Evolutionary conservation across 2,888 invertebrate species (phyloP), one percentile per base, ranked within the genome.

Genomic region (Aporophyla lueneburgensis): DNA sequence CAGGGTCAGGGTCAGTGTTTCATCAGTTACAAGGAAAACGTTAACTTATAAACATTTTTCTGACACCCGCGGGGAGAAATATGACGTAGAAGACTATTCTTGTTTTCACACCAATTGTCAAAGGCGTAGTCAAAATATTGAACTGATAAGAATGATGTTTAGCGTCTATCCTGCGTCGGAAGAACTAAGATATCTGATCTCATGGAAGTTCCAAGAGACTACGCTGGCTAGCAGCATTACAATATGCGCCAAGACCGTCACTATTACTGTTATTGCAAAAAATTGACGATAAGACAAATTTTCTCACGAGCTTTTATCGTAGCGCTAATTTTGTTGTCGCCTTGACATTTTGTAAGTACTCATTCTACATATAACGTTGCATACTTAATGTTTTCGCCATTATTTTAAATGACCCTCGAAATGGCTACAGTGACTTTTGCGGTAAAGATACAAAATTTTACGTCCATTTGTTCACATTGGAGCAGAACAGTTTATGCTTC

Each of bases 311-410:
- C 51, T 59, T 78, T 63, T 71, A 54, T 65, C n/a, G 49, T 33
- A 43, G 53, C 43, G 72, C 63, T 43, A 49, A 84, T 63, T 53
- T 54, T 43, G 16, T 27, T n/a, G 14, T 59, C 51, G 19, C 61
- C 78, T 84, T 80, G 79, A 80, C 84, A 79, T 80, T 80, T 80
- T 24, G 51, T 21, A 79, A 79, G 63, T 56, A 56, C 14, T 49
- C 21, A 14, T 56, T 16, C 21, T 14, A 40, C 40, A 69, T 54
- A 54, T 16, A 83, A 68, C 56, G n/a, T 62, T 46, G 79, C 61
- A 68, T 62, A 83, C 33, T 53, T 19, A 24, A 59, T 65, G 51
- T 56, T 61, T 56, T 49, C n/a, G 49, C 16, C 78, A 66, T 61
- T 77, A 61, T 51, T 83, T 66, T 33, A 40, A 82, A 65, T 65